phyloP scores from a whole-genome alignment of 2,113 vertebrate species.

The Larimichthys crocea region DNA sequence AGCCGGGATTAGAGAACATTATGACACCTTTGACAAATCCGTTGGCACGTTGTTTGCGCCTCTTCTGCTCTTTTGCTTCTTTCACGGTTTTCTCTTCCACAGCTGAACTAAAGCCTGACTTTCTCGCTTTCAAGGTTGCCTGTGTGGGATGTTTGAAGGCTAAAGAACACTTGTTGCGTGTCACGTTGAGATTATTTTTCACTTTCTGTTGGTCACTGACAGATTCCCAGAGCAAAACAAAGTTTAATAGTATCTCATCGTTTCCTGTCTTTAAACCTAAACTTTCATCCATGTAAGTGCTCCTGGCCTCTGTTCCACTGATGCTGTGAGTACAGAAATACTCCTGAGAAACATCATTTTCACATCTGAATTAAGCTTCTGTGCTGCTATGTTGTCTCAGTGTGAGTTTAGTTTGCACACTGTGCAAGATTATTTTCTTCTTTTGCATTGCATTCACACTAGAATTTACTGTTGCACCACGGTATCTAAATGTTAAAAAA shows the following conservation, averaged over 20 bases:
- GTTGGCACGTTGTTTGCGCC: conserved; percentile 13
- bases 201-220: neutral
- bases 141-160: conserved; percentile 42
- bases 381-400: neutral
- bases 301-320: neutral
- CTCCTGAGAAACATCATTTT: neutral
- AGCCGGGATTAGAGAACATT: neutral
- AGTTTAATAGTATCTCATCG: neutral
- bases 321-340: neutral
- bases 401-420: neutral
- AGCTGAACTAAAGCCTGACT: conserved; percentile 18
- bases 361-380: neutral
- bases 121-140: neutral
- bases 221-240: neutral
- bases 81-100: conserved; percentile 1
- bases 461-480: neutral
- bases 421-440: no score
- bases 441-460: neutral
- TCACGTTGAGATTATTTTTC: conserved; percentile 8
- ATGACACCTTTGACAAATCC: neutral
- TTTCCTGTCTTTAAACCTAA: neutral
- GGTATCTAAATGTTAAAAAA: neutral
- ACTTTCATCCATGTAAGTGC: neutral
- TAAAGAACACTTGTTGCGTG: conserved; percentile 21
- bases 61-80: neutral